Base-by-base conservation (phyloP, 1,140 invertebrate genomes). In the Drosophila bocqueti region DNA sequence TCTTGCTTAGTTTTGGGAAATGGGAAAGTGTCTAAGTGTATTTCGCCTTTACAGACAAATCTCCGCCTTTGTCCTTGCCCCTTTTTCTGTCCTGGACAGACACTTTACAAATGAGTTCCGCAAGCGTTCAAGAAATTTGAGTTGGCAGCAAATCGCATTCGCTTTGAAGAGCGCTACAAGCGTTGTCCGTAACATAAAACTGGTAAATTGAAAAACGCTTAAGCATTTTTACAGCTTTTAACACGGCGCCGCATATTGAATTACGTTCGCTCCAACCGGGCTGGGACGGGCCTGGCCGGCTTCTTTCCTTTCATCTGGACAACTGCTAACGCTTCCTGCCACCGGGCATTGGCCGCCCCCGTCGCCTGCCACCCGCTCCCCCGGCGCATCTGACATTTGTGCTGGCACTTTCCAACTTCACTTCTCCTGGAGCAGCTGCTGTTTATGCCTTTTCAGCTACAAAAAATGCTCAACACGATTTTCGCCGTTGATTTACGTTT, bases 181-280 rank as follows among this genome's bases (percentile, higher is more conserved):
- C 42, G 45, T 24, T 54, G 57, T 50, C 47, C 74, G 73, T 81
- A 79, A 90, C 83, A 89, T 76, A 89, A 89, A 89, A 90, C 84
- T 79, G 81, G 64, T 73, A 89, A 89, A 89, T 89, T 89, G 84
- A 81, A 89, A 89, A 89, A 90, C 85, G 85, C 85, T 89, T 89
- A 90, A 90, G 72, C 81, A 89, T 89, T 89, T 89, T 85, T 90
- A 89, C 85, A 90, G 85, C 85, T 89, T 90, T 90, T 85, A 89
- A 79, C 84, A 89, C 78, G 85, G 81, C 52, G 67, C 64, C 76
- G 85, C 86, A 90, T 89, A 89, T 89, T 89, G 85, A 89, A 89
- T 89, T 89, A 89, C 85, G 79, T 73, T 86, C 46, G 15, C 65
- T 71, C 7, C 29, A 15, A 21, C 16, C 43, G 13, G 13, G 26